These are phyloP conservation scores for Emydocephalus ijimae DNA, from an alignment of 2,113 vertebrate species.

Conservation along the genomic window DNA sequence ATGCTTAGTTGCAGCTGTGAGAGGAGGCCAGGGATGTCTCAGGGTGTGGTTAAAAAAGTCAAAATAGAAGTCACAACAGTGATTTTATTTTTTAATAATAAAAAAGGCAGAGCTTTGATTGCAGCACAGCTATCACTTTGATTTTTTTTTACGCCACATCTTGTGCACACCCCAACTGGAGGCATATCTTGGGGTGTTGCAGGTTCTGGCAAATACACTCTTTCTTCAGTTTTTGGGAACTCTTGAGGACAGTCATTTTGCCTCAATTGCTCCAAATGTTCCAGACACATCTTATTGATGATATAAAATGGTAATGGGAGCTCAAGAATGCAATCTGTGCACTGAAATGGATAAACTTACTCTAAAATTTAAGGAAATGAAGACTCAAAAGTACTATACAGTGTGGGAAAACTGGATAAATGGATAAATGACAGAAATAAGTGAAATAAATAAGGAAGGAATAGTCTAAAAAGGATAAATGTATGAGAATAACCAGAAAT, in stretches of 20 bases:
- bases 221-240: not conserved
- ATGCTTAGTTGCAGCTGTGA: not conserved
- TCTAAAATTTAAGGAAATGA: no score
- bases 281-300: not conserved
- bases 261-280: not conserved
- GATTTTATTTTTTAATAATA: not conserved
- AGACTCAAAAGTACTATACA: no score
- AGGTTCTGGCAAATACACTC: not conserved
- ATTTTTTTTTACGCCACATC: not conserved
- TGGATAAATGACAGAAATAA: no score
- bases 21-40: not conserved
- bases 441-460: no score
- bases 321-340: not conserved
- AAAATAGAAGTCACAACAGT: not conserved
- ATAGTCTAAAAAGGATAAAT: no score
- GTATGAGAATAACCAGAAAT: no score
- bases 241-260: not conserved
- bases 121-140: not conserved
- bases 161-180: not conserved
- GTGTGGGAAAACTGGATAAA: no score
- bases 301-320: not conserved
- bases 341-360: no score
- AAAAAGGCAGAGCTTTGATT: not conserved
- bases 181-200: not conserved
- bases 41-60: not conserved